Evolutionary conservation across 2,888 invertebrate genomes (phyloP).

Genomic region (Lycia hirtaria): DNA sequence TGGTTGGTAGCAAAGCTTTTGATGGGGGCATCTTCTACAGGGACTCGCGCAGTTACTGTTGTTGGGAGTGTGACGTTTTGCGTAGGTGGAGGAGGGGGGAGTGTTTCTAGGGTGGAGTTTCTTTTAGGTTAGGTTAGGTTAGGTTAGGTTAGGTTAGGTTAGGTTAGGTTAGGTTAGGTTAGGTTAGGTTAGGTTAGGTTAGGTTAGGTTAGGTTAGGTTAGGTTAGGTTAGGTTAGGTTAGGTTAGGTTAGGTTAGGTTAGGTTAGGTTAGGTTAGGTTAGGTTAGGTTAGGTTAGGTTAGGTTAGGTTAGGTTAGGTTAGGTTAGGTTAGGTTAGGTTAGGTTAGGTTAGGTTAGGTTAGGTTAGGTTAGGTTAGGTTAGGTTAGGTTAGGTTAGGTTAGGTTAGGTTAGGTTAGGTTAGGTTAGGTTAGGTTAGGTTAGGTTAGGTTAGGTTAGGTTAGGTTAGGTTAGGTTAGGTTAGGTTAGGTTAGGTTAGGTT

Average conservation of each 20-base stretch:
- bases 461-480: constrained; percentile 31
- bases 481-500: constrained; percentile 30
- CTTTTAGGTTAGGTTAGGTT: constrained; percentile 24
- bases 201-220: constrained; percentile 32
- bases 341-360: constrained; percentile 31
- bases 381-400: constrained; percentile 31
- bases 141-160: constrained; percentile 32
- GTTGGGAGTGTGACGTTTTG: no score
- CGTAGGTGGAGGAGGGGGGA: no score
- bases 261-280: constrained; percentile 32
- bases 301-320: constrained; percentile 33
- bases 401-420: constrained; percentile 31
- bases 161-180: constrained; percentile 30
- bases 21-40: no score
- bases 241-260: constrained; percentile 31
- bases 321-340: constrained; percentile 32
- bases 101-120: no score
- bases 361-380: constrained; percentile 31
- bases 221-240: constrained; percentile 31
- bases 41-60: no score
- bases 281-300: constrained; percentile 26
- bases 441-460: constrained; percentile 31
- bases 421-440: constrained; percentile 29
- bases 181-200: constrained; percentile 34
- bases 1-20: no score